A percentile compares a stretch with the other conserved stretches of the same genome.
Conservation (phyloP, 2,888 invertebrate species). For the Chaetoderma sp. region DNA sequence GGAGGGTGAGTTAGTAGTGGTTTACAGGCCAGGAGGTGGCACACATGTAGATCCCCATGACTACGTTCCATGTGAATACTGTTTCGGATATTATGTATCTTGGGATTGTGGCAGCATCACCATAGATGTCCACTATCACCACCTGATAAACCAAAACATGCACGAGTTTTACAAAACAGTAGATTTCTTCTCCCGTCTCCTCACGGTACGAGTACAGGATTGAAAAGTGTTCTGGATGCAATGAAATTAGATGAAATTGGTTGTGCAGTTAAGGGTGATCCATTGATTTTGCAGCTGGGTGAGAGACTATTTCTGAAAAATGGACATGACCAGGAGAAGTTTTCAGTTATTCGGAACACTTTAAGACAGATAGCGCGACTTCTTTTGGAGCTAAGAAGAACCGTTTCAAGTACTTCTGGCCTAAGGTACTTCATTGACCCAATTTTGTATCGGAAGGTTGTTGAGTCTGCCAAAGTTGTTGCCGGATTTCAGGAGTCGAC, state of each 20-base stretch:
- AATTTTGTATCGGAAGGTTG: neutral
- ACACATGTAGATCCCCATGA: too few species aligned
- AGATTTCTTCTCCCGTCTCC: neutral
- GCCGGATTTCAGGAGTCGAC: neutral
- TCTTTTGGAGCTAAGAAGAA: neutral
- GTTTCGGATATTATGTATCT: neutral
- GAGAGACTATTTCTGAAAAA: neutral
- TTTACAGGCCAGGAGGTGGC: slow-evolving; percentile 13
- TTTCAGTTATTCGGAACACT: neutral
- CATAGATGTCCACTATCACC: neutral
- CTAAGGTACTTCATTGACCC: neutral
- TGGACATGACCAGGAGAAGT: neutral
- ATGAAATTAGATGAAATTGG: too few species aligned
- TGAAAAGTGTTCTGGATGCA: neutral
- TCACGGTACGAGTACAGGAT: neutral
- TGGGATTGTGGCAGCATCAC: neutral
- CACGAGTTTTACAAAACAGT: neutral
- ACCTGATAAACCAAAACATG: neutral
- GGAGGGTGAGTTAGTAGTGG: slow-evolving; percentile 1
- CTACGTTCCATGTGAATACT: slow-evolving; percentile 1
- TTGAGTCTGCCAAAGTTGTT: neutral
- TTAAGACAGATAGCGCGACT: neutral
- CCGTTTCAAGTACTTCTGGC: neutral
- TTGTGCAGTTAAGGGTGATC: too few species aligned
- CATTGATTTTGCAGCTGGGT: neutral